Evolutionary conservation across 2,797 vertebrate genomes (phyloP).

Genomic region (Cryptoprocta ferox): DNA sequence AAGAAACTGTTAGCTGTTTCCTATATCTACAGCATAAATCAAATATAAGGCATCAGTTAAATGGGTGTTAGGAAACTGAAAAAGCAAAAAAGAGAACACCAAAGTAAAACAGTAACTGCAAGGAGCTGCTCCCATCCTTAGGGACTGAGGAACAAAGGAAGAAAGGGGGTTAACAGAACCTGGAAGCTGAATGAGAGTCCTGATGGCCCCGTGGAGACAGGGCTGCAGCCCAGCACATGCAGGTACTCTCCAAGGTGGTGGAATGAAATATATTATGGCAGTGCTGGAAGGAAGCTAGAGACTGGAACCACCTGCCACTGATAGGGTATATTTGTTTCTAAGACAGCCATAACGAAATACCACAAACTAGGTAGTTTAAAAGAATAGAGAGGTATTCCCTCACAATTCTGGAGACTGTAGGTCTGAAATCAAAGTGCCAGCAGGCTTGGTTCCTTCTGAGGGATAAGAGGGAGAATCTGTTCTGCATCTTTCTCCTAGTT

Average conservation of each 20-base stretch:
- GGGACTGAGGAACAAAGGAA: neutral
- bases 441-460: neutral
- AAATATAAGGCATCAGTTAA: neutral
- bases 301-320: neutral
- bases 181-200: neutral
- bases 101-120: neutral
- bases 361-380: neutral
- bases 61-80: neutral
- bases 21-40: neutral
- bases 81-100: neutral
- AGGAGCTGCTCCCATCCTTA: neutral
- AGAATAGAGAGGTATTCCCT: neutral
- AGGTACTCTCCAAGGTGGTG: neutral
- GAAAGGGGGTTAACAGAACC: neutral
- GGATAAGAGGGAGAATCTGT: neutral
- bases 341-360: neutral
- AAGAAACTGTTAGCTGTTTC: neutral
- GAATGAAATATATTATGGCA: neutral
- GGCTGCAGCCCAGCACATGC: neutral
- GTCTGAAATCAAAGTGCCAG: neutral
- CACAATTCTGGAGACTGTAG: neutral
- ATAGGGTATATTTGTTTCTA: neutral
- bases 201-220: fast-evolving
- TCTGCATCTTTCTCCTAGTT: neutral
- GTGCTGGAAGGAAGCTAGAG: neutral